phyloP scores from a whole-genome alignment of 2,888 invertebrate species.

The Conus canariensis region DNA sequence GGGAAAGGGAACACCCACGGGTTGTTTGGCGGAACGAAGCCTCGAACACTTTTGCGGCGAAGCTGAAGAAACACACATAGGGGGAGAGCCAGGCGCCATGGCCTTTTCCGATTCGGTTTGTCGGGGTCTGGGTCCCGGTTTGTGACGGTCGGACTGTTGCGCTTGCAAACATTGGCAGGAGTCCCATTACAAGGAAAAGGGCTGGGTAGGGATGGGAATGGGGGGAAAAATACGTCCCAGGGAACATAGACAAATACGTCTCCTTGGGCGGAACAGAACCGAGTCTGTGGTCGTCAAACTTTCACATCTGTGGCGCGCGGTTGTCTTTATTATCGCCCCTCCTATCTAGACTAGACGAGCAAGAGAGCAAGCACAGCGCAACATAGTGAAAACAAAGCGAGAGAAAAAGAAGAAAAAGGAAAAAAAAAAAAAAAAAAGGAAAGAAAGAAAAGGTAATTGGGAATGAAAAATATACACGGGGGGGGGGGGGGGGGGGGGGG shows the following conservation, averaged over 20 bases:
- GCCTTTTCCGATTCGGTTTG: not conserved
- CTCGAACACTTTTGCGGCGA: not conserved
- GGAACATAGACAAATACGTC: not conserved
- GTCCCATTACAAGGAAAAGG: not conserved
- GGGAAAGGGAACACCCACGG: constrained; percentile 11
- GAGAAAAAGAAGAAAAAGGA: not conserved
- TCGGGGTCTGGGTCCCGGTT: not conserved
- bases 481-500: not conserved
- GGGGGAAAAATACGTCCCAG: not conserved
- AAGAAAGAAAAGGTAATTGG: not conserved
- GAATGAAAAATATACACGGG: not conserved
- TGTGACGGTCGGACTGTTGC: not conserved
- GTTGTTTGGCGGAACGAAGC: not conserved
- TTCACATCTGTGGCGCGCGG: not conserved
- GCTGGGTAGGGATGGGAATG: not conserved
- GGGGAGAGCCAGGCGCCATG: too few species aligned
- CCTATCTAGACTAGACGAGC: not conserved
- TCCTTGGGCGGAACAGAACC: not conserved
- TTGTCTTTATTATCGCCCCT: not conserved
- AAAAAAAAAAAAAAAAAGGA: not conserved
- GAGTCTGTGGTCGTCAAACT: not conserved
- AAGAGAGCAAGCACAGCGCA: not conserved
- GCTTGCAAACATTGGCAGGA: constrained; percentile 6
- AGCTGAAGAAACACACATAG: constrained; percentile 12
- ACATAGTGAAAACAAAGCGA: not conserved